Conservation (phyloP, 2,888 invertebrate species). For the Rhyacophila evoluta region DNA sequence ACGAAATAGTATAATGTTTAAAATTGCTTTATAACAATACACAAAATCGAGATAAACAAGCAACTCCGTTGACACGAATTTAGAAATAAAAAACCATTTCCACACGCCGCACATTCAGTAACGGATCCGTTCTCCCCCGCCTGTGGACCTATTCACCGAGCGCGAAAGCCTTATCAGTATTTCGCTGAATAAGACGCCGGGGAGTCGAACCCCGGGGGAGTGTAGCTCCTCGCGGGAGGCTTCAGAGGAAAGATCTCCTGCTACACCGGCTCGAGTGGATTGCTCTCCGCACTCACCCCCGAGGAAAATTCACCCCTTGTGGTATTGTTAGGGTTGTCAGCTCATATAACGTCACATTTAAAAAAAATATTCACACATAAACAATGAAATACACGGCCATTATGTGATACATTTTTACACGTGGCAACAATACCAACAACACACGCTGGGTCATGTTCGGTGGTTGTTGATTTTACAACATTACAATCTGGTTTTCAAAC, state of each 20-base stretch:
- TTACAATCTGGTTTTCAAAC: too few species aligned
- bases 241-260: slow-evolving; percentile 30
- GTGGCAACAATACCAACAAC: too few species aligned
- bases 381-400: too few species aligned
- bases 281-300: slow-evolving; percentile 53
- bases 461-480: too few species aligned
- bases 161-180: slow-evolving; percentile 53
- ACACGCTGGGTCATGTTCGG: too few species aligned
- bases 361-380: too few species aligned
- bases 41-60: neutral
- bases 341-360: too few species aligned
- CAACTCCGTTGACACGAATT: slow-evolving; percentile 5
- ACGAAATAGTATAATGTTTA: too few species aligned
- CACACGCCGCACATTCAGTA: slow-evolving; percentile 2
- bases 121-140: slow-evolving; percentile 10
- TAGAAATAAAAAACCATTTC: neutral
- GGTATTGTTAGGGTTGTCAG: neutral
- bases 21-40: too few species aligned
- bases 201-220: slow-evolving; percentile 35
- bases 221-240: neutral
- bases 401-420: too few species aligned
- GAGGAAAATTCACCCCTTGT: slow-evolving; percentile 28
- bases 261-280: slow-evolving; percentile 53
- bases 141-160: slow-evolving; percentile 4
- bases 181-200: slow-evolving; percentile 55